Conservation (phyloP, 2,113 vertebrate genomes). For the Pheucticus melanocephalus region DNA sequence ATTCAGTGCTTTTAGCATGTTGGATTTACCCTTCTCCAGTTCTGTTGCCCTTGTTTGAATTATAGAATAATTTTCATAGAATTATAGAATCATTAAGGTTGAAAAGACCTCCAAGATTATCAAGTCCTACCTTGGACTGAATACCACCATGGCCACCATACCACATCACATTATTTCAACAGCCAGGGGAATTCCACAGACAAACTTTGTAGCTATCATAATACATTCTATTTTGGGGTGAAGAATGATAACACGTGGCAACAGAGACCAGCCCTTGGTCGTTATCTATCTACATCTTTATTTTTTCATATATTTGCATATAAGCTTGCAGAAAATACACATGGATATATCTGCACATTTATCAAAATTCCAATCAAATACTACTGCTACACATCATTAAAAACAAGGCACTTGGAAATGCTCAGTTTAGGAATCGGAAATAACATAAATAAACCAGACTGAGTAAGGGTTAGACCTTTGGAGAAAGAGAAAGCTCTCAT, state of each 20-base stretch:
- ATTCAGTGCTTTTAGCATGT: not conserved
- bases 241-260: accelerated
- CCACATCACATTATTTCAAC: not conserved
- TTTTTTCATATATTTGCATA: not conserved
- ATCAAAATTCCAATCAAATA: slow-evolving; percentile 44
- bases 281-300: not conserved
- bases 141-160: not conserved
- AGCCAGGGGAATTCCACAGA: not conserved
- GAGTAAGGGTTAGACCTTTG: not conserved
- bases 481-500: not conserved
- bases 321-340: not conserved
- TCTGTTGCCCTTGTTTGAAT: not conserved
- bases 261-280: not conserved
- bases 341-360: not conserved
- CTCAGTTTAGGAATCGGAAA: slow-evolving; percentile 1
- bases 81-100: not conserved
- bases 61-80: not conserved
- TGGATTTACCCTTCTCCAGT: not conserved
- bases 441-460: not conserved
- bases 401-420: slow-evolving; percentile 2
- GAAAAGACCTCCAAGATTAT: not conserved
- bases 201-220: not conserved
- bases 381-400: slow-evolving; percentile 36
- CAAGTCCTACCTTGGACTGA: not conserved
- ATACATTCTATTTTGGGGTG: not conserved